These are phyloP conservation scores for Calcarius lapponicus DNA, from an alignment of 2,797 vertebrate genomes.

Conservation along the genomic window DNA sequence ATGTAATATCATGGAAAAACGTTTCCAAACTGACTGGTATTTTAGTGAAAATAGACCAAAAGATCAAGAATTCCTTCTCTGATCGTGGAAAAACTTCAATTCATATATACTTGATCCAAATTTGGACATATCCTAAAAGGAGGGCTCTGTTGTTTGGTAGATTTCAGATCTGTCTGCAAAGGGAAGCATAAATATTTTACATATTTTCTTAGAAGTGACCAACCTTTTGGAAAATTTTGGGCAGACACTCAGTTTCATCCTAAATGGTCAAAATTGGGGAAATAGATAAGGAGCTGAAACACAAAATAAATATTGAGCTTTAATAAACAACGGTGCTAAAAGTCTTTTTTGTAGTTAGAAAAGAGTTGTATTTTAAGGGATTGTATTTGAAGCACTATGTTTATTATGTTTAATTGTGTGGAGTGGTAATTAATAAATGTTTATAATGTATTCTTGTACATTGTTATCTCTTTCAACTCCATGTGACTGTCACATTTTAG, in stretches of 20 bases:
- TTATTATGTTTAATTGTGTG: background rate
- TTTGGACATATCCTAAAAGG: background rate
- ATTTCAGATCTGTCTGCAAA: background rate
- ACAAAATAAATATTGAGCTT: background rate
- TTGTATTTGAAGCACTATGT: background rate
- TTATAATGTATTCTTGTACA: background rate
- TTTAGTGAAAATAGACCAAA: background rate
- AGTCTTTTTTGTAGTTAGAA: background rate
- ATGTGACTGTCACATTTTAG: background rate
- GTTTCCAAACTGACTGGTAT: background rate
- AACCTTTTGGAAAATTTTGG: background rate
- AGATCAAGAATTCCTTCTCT: background rate
- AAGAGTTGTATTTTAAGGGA: background rate
- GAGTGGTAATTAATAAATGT: background rate
- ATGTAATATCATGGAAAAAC: background rate
- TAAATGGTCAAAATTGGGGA: background rate
- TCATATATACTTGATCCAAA: background rate
- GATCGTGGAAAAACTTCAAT: background rate
- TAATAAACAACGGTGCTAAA: background rate
- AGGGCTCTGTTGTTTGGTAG: background rate
- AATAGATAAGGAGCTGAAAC: background rate
- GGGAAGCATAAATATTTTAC: background rate
- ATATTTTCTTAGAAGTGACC: background rate
- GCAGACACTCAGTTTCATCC: background rate
- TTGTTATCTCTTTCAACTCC: background rate